Evolutionary conservation across 2,888 invertebrate genomes (phyloP).

Genomic region (Drosophila gaucha): DNA sequence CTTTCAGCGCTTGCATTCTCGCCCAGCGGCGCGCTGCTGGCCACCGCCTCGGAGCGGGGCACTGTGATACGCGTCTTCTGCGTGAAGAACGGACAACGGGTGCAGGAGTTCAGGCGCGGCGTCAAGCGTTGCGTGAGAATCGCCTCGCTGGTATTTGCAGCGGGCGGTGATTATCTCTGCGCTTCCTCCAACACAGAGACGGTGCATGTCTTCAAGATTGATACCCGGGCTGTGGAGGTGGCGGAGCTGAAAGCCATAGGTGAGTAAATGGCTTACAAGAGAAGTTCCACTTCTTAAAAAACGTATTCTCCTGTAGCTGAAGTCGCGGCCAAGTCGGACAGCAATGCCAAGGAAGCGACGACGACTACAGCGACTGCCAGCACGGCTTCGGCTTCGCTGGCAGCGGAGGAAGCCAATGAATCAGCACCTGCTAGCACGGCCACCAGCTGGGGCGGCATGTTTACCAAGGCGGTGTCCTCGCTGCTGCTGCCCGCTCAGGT

Average conservation of each 20-base stretch:
- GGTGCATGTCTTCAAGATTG: conserved; percentile 84
- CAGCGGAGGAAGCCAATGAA: conserved; percentile 11
- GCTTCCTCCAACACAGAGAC: conserved; percentile 85
- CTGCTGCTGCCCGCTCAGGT: conserved; percentile 83
- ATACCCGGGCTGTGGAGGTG: conserved; percentile 79
- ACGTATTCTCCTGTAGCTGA: conserved; percentile 48
- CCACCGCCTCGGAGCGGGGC: conserved; percentile 84
- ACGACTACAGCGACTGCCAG: conserved; percentile 1
- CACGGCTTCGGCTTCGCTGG: neutral
- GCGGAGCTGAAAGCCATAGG: conserved; percentile 78
- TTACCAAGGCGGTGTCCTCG: conserved; percentile 83
- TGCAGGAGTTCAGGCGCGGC: conserved; percentile 84
- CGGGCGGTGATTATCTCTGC: conserved; percentile 82
- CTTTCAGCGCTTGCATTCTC: conserved; percentile 84
- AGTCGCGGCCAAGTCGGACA: conserved; percentile 62
- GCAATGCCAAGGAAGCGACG: conserved; percentile 29
- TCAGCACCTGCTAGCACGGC: conserved; percentile 31
- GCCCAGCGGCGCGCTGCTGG: conserved; percentile 82
- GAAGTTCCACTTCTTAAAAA: neutral
- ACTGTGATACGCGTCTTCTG: conserved; percentile 85
- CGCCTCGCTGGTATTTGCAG: conserved; percentile 83
- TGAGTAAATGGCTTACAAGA: conserved; percentile 17
- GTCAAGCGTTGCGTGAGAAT: conserved; percentile 84
- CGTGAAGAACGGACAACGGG: conserved; percentile 83
- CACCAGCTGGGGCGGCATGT: conserved; percentile 82